Conservation (phyloP, 2,888 invertebrate genomes). For the Mesorhabditis sp. region DNA sequence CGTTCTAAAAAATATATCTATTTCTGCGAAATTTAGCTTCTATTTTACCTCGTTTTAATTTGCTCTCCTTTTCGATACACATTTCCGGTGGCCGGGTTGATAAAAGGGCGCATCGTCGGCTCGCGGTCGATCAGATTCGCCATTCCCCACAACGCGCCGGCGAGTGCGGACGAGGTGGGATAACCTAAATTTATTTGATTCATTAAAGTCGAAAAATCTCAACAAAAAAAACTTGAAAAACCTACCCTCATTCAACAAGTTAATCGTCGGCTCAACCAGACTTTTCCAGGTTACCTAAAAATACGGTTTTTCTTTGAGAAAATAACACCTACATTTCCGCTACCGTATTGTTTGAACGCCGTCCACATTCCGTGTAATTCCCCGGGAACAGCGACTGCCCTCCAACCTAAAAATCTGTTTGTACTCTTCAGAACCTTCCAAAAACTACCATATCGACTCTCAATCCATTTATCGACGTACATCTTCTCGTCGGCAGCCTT, state of each 20-base stretch:
- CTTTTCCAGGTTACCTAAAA: conserved; percentile 35
- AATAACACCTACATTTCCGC: conserved; percentile 17
- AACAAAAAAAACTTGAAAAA: conserved; percentile 6
- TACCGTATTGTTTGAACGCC: conserved; percentile 44
- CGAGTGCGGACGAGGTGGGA: conserved; percentile 55
- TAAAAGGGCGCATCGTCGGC: conserved; percentile 43
- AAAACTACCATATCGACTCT: conserved; percentile 36
- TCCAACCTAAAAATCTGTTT: conserved; percentile 40
- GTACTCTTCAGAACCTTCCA: conserved; percentile 8
- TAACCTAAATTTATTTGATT: conserved; percentile 28
- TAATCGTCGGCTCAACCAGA: conserved; percentile 52
- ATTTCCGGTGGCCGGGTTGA: conserved; percentile 47
- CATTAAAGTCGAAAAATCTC: neutral
- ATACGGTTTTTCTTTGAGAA: neutral
- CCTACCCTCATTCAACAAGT: conserved; percentile 46
- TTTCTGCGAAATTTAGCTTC: neutral
- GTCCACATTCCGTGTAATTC: conserved; percentile 51
- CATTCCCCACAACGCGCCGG: conserved; percentile 40
- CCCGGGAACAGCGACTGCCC: conserved; percentile 53
- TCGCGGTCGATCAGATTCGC: conserved; percentile 36
- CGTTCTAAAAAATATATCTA: conserved; percentile 17
- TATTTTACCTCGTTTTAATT: conserved; percentile 40
- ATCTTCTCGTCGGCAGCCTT: conserved; percentile 64
- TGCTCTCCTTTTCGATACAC: conserved; percentile 53
- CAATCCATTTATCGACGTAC: conserved; percentile 51